Conservation (phyloP, 2,797 vertebrate genomes). For the Amblyopsis hoosieri region DNA sequence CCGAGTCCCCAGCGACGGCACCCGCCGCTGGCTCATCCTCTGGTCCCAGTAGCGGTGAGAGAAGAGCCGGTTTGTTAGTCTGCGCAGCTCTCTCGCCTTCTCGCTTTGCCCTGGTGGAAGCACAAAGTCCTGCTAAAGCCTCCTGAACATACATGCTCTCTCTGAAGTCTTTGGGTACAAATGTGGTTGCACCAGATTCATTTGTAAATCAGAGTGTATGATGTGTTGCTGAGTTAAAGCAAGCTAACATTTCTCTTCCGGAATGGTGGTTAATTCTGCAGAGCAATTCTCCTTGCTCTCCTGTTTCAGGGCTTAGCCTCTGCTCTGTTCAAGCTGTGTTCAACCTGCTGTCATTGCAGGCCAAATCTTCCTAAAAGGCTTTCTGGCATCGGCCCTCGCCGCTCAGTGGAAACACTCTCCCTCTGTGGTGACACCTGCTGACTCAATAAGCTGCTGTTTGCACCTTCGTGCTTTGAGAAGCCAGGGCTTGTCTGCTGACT, state of each 20-base stretch:
- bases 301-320: slow-evolving; percentile 19
- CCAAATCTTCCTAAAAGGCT: slow-evolving; percentile 42
- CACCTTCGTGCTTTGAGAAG: slow-evolving; percentile 40
- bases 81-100: slow-evolving; percentile 30
- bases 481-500: slow-evolving; percentile 58
- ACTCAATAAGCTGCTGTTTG: slow-evolving; percentile 52
- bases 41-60: slow-evolving; percentile 87
- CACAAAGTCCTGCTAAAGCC: slow-evolving; percentile 21
- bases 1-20: slow-evolving; percentile 38
- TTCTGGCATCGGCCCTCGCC: slow-evolving; percentile 32
- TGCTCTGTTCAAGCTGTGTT: slow-evolving; percentile 27
- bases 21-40: slow-evolving; percentile 59
- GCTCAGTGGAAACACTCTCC: slow-evolving; percentile 41
- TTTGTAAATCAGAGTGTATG: background rate
- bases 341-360: slow-evolving; percentile 22
- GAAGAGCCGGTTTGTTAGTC: slow-evolving; percentile 56
- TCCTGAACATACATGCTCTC: background rate
- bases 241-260: slow-evolving; percentile 20
- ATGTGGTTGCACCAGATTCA: slow-evolving; percentile 23
- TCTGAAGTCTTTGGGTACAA: slow-evolving; percentile 27
- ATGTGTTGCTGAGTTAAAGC: slow-evolving; percentile 26
- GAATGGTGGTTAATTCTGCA: background rate
- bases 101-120: slow-evolving; percentile 52
- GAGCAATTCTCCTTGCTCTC: slow-evolving; percentile 17
- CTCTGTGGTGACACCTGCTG: slow-evolving; percentile 47